Evolutionary conservation across 2,888 invertebrate species (phyloP).

Genomic region (Lochmaea capreae): DNA sequence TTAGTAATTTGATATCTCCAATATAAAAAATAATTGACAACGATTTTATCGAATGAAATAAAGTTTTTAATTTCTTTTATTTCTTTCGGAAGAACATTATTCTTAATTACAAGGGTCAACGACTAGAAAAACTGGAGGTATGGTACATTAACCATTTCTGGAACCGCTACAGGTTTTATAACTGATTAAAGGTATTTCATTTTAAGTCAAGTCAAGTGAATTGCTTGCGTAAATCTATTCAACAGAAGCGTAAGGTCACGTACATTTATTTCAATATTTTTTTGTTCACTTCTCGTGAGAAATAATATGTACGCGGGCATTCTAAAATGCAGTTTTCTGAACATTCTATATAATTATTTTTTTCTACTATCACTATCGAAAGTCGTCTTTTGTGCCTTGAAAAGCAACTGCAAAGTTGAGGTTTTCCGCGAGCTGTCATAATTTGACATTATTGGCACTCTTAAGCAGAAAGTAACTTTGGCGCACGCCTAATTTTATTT

Average conservation of each 20-base stretch:
- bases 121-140: background rate
- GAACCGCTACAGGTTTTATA: constrained; percentile 6
- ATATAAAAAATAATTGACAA: too few relatives aligned
- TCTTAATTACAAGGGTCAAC: constrained; percentile 3
- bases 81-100: constrained; percentile 1
- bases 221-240: background rate
- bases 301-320: too few relatives aligned
- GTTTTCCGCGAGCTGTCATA: too few relatives aligned
- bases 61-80: background rate
- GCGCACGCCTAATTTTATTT: too few relatives aligned
- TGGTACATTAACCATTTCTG: constrained; percentile 12
- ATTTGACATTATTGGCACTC: too few relatives aligned
- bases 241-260: background rate
- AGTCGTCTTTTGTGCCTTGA: too few relatives aligned
- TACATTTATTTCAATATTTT: background rate
- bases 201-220: background rate
- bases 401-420: too few relatives aligned
- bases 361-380: too few relatives aligned
- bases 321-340: background rate
- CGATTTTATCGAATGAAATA: too few relatives aligned
- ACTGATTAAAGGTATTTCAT: background rate
- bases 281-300: background rate
- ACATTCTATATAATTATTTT: too few relatives aligned
- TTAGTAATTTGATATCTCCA: too few relatives aligned
- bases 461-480: too few relatives aligned